phyloP scores from a whole-genome alignment of 2,888 invertebrate genomes.

The Latrodectus hesperus region DNA sequence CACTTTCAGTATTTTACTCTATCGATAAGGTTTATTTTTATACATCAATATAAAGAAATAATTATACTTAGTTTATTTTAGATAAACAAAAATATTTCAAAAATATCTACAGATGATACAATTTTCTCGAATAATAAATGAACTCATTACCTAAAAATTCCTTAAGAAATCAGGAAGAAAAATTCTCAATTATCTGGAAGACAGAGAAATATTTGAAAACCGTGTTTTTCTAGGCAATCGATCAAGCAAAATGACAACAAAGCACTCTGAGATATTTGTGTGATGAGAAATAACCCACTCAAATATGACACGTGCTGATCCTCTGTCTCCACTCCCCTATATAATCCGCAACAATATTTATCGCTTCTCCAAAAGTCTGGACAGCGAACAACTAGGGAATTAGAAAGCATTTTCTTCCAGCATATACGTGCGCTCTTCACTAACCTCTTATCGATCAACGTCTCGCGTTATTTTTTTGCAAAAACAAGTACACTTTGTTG shows the following conservation, averaged over 20 bases:
- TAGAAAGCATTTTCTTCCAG: not conserved
- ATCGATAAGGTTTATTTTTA: no score
- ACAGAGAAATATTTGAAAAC: not conserved
- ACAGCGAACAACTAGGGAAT: conserved; percentile 10
- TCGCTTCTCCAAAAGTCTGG: conserved; percentile 20
- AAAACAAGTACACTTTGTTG: no score
- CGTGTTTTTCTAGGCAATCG: not conserved
- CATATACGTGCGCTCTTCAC: not conserved
- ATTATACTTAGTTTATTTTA: no score
- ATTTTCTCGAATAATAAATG: no score
- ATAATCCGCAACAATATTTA: conserved; percentile 51
- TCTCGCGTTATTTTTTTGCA: not conserved
- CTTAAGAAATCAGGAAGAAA: no score
- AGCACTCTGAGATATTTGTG: not conserved
- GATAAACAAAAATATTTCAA: no score
- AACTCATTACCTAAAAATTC: no score
- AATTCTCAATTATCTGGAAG: not conserved
- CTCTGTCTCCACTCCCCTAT: not conserved
- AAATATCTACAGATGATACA: no score
- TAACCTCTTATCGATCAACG: not conserved
- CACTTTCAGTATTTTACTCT: no score
- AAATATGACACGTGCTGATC: not conserved
- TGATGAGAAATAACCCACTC: not conserved
- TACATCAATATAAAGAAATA: no score
- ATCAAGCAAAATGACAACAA: not conserved